These are phyloP conservation scores for Lanistes nyassanus DNA, from an alignment of 1,140 invertebrate genomes.

Conservation along the genomic window DNA sequence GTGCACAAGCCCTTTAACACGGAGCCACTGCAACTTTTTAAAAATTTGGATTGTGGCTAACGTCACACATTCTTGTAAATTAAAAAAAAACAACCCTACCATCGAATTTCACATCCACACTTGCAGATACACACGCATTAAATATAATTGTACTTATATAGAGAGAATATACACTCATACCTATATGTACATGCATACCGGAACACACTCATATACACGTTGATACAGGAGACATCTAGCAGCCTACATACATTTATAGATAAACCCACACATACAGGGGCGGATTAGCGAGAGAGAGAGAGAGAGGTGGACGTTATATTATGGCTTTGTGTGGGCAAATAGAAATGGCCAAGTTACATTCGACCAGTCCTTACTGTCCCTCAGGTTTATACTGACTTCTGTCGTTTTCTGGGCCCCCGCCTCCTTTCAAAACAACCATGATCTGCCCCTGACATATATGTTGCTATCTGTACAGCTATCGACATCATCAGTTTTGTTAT, in stretches of 20 bases:
- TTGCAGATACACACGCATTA: not conserved
- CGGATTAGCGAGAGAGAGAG: too few species aligned
- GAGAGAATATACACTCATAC: slow-evolving; percentile 10
- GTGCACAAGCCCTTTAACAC: not conserved
- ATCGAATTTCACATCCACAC: not conserved
- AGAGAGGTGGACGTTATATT: too few species aligned
- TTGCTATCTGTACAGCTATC: too few species aligned
- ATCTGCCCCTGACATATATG: too few species aligned
- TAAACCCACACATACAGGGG: not conserved
- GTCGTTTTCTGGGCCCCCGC: too few species aligned
- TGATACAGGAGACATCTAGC: not conserved
- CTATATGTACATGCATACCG: not conserved
- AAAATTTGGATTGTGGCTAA: not conserved
- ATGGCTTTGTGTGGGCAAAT: too few species aligned
- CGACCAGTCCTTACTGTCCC: too few species aligned
- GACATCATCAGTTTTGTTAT: too few species aligned
- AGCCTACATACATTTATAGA: not conserved
- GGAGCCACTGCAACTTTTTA: not conserved
- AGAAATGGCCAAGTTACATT: too few species aligned
- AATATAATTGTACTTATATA: too few species aligned
- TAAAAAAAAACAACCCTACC: not conserved
- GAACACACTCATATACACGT: not conserved
- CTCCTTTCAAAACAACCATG: too few species aligned
- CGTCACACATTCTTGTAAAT: not conserved
- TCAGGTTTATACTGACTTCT: too few species aligned